These are phyloP conservation scores for Melinaea marsaeus DNA, from an alignment of 2,888 invertebrate genomes.

Conservation along the genomic window DNA sequence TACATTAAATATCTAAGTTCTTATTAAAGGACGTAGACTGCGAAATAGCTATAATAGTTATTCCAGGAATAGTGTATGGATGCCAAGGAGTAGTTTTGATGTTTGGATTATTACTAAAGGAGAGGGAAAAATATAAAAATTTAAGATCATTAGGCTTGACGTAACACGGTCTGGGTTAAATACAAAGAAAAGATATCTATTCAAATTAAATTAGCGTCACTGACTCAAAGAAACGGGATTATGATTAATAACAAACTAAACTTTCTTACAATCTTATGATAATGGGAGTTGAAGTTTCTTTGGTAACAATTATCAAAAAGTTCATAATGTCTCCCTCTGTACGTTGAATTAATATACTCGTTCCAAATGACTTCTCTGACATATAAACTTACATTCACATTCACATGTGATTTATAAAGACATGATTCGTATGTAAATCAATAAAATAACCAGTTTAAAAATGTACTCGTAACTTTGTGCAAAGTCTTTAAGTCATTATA, in stretches of 20 bases:
- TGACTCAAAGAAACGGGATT: not conserved
- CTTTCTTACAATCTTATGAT: conserved; percentile 2
- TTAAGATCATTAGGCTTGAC: too few relatives aligned
- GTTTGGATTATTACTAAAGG: conserved; percentile 92
- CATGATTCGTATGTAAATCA: conserved; percentile 8
- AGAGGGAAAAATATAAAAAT: too few relatives aligned
- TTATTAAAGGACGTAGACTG: not conserved
- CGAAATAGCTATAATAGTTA: conserved; percentile 9
- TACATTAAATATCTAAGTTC: too few relatives aligned
- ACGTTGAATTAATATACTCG: not conserved
- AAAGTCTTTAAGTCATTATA: conserved; percentile 15
- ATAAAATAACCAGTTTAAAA: conserved; percentile 12
- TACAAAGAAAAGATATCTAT: too few relatives aligned
- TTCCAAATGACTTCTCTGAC: conserved; percentile 1
- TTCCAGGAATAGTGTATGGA: conserved; percentile 93
- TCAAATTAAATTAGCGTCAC: too few relatives aligned
- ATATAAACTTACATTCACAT: conserved; percentile 7
- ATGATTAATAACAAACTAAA: not conserved
- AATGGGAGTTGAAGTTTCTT: conserved; percentile 7
- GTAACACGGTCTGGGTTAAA: too few relatives aligned
- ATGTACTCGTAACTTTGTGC: not conserved
- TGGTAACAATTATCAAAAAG: conserved; percentile 2
- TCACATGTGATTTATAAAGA: conserved; percentile 8
- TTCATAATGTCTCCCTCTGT: not conserved
- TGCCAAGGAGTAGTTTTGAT: conserved; percentile 98